Evolutionary conservation across 2,888 invertebrate species (phyloP).

Genomic region (Cataglyphis rosenhaueri): DNA sequence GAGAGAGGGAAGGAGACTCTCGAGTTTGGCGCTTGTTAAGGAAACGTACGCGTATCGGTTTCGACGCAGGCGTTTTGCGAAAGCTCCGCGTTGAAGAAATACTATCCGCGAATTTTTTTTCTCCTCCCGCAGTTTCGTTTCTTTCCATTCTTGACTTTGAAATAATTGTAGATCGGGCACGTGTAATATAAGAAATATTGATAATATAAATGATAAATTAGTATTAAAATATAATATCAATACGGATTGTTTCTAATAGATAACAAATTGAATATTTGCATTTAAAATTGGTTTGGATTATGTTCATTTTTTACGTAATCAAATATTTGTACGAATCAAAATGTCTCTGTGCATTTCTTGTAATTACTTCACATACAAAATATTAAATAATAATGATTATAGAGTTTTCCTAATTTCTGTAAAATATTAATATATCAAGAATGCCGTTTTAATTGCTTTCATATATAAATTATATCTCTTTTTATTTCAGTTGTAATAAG

Average conservation of each 20-base stretch:
- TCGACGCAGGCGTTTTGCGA: conserved; percentile 23
- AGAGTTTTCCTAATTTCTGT: not conserved
- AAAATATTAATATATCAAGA: not conserved
- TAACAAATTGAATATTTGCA: not conserved
- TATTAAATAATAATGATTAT: not conserved
- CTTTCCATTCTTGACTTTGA: not conserved
- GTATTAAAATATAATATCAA: no score
- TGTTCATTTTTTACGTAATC: not conserved
- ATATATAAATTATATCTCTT: not conserved
- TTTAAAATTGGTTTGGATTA: not conserved
- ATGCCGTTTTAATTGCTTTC: not conserved
- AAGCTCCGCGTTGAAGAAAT: not conserved
- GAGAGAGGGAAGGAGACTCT: conserved; percentile 5
- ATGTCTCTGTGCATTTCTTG: not conserved
- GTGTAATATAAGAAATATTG: not conserved
- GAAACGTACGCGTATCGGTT: conserved; percentile 60
- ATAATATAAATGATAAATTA: not conserved
- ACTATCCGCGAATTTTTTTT: conserved; percentile 3
- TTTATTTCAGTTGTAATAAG: not conserved
- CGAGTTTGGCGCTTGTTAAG: conserved; percentile 66
- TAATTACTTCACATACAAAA: not conserved
- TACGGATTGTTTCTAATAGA: not conserved
- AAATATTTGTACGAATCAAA: not conserved
- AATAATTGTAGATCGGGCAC: not conserved
- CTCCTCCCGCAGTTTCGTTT: not conserved